phyloP scores from a whole-genome alignment of 2,113 vertebrate genomes.

The Piprites chloris region DNA sequence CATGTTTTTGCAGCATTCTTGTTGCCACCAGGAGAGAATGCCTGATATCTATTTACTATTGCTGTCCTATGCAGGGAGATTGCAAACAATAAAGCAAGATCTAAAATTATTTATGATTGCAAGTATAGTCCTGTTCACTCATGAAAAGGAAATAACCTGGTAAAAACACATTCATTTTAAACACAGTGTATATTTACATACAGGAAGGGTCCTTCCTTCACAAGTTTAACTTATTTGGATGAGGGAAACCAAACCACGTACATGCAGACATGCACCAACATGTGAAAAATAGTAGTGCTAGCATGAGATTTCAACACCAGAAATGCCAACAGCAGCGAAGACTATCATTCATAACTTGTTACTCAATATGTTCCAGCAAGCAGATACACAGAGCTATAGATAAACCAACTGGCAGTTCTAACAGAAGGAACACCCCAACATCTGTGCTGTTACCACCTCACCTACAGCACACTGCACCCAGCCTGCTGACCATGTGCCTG shows the following conservation, averaged over 20 bases:
- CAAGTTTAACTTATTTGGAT: not conserved
- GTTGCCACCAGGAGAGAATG: not conserved
- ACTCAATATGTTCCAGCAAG: not conserved
- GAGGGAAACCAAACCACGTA: not conserved
- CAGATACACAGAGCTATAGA: not conserved
- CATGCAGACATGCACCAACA: not conserved
- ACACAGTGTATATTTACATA: slow-evolving; percentile 6
- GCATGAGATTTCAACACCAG: not conserved
- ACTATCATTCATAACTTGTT: not conserved
- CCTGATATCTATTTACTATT: not conserved
- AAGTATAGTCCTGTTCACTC: slow-evolving; percentile 17
- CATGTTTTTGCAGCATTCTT: not conserved
- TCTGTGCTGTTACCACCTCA: not conserved
- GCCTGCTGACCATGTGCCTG: not conserved
- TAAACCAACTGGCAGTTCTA: not conserved
- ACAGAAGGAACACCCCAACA: not conserved
- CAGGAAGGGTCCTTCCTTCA: slow-evolving; percentile 11
- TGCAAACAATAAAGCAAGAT: not conserved
- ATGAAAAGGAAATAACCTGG: slow-evolving; percentile 4
- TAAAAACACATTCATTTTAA: slow-evolving; percentile 1
- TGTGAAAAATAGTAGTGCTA: not conserved
- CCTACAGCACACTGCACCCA: not conserved
- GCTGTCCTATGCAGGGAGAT: not conserved
- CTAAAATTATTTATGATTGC: not conserved
- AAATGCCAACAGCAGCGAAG: not conserved